Percentiles rank a stretch among this genome's conserved stretches.
Evolutionary conservation across 37 sponge, comb jelly and placozoan genomes (phyloP).

Genomic region (Spongilla lacustris): DNA sequence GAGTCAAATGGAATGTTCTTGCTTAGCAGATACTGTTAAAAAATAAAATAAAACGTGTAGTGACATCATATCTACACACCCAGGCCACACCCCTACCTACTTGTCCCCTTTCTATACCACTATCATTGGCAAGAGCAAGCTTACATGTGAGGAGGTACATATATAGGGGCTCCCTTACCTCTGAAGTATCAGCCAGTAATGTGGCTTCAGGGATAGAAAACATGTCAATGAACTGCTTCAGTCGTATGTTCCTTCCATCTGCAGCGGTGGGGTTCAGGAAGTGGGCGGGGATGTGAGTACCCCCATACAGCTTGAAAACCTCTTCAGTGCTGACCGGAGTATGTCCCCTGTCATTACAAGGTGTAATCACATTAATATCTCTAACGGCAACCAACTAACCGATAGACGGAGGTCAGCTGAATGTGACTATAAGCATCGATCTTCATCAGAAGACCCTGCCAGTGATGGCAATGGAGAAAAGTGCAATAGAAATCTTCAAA

Average conservation of each 20-base stretch:
- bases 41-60: too few relatives aligned
- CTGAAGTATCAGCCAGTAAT: slow-evolving; percentile 73
- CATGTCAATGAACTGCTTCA: slow-evolving; percentile 83
- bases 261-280: slow-evolving; percentile 48
- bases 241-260: slow-evolving; percentile 10
- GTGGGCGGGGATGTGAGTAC: slow-evolving; percentile 80
- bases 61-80: too few relatives aligned
- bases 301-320: slow-evolving; percentile 73
- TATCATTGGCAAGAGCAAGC: too few relatives aligned
- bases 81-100: too few relatives aligned
- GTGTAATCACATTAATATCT: neutral
- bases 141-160: too few relatives aligned
- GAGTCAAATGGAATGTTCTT: slow-evolving; percentile 53
- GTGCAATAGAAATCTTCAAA: neutral
- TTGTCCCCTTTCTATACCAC: too few relatives aligned
- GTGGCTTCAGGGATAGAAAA: slow-evolving; percentile 86
- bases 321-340: slow-evolving; percentile 51
- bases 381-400: slow-evolving; percentile 27
- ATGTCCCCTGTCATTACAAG: slow-evolving; percentile 57
- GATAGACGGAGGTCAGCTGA: slow-evolving; percentile 82
- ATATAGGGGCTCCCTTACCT: slow-evolving; percentile 75
- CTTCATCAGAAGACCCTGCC: slow-evolving; percentile 87
- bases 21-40: neutral
- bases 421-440: slow-evolving; percentile 89
- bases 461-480: too few relatives aligned